phyloP scores from a whole-genome alignment of 2,888 invertebrate species.

The Netelia melanura region DNA sequence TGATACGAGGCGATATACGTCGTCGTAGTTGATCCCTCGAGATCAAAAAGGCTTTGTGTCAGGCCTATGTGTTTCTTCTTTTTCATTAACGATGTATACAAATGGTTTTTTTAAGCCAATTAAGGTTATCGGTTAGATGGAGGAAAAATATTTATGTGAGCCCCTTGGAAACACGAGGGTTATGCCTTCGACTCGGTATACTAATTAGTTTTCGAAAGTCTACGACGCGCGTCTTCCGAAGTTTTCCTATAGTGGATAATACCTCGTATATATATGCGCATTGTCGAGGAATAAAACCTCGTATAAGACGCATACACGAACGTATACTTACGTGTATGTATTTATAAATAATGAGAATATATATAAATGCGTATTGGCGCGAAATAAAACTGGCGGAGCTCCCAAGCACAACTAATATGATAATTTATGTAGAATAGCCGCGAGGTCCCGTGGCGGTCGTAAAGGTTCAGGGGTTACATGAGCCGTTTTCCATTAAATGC shows the following conservation, averaged over 20 bases:
- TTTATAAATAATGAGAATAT: slow-evolving; percentile 25
- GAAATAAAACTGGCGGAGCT: slow-evolving; percentile 56
- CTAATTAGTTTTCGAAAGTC: slow-evolving; percentile 55
- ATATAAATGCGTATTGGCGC: slow-evolving; percentile 21
- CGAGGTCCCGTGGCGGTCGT: slow-evolving; percentile 77
- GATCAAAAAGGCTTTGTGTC: slow-evolving; percentile 22
- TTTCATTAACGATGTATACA: slow-evolving; percentile 63
- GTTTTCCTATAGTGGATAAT: slow-evolving; percentile 29
- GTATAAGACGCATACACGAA: not conserved
- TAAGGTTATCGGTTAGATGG: slow-evolving; percentile 76
- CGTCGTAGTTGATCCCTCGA: slow-evolving; percentile 14
- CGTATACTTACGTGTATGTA: slow-evolving; percentile 49
- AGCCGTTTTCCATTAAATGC: slow-evolving; percentile 80
- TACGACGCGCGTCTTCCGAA: slow-evolving; percentile 19
- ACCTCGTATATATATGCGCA: not conserved
- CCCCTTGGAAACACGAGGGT: slow-evolving; percentile 59
- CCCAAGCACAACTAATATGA: slow-evolving; percentile 73
- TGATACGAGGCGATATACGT: not conserved
- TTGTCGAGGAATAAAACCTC: too few species aligned
- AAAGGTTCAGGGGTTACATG: slow-evolving; percentile 76
- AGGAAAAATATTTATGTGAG: slow-evolving; percentile 75
- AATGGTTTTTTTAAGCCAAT: slow-evolving; percentile 75
- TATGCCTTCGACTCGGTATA: slow-evolving; percentile 49
- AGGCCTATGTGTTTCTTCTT: not conserved
- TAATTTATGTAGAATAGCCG: slow-evolving; percentile 81